A percentile compares a stretch with the other conserved stretches of the same genome.
phyloP scores from a whole-genome alignment of 1,140 invertebrate genomes.

The Venturia canescens region DNA sequence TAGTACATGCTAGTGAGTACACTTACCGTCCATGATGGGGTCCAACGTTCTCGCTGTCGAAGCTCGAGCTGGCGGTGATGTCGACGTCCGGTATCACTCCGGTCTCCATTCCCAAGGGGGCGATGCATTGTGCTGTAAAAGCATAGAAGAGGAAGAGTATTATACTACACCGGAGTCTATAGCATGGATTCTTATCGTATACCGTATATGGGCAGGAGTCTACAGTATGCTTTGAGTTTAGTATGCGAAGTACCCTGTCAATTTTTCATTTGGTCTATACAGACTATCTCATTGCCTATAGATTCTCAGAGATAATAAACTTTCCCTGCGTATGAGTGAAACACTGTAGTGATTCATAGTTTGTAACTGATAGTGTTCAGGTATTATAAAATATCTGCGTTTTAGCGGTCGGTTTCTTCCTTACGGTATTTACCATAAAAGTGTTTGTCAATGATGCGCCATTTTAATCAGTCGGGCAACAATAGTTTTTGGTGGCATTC shows the following conservation, averaged over 20 bases:
- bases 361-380: not conserved
- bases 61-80: constrained; percentile 86
- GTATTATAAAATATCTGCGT: not conserved
- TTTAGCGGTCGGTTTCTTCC: not conserved
- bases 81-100: constrained; percentile 83
- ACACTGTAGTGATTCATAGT: not conserved
- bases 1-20: constrained; percentile 30
- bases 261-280: constrained; percentile 32
- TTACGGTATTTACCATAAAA: not conserved
- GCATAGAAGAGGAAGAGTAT: constrained; percentile 60
- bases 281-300: not conserved
- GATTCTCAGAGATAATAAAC: not conserved
- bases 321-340: not conserved
- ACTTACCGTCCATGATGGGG: constrained; percentile 80
- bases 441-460: not conserved
- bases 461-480: not conserved
- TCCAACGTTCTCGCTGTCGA: constrained; percentile 85
- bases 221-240: not conserved
- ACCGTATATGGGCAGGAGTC: not conserved
- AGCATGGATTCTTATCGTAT: not conserved
- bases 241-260: constrained; percentile 23
- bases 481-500: no score
- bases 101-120: constrained; percentile 85
- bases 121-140: constrained; percentile 81
- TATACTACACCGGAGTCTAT: constrained; percentile 22